phyloP scores from a whole-genome alignment of 1,140 invertebrate species.

The Cepaea nemoralis region DNA sequence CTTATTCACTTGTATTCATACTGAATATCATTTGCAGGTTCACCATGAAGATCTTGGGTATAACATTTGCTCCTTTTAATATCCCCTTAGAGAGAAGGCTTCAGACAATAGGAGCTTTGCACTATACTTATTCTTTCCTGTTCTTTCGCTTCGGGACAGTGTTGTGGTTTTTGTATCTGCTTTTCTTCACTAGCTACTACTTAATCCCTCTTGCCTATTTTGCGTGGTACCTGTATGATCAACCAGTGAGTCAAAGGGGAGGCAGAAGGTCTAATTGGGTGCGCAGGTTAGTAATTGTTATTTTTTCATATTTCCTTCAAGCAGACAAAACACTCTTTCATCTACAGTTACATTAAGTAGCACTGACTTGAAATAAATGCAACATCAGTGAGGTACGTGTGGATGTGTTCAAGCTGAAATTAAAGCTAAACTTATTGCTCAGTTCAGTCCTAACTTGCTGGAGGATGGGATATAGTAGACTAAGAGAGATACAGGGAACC shows the following conservation, averaged over 20 bases:
- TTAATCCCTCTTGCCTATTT: constrained; percentile 77
- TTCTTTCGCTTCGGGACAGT: constrained; percentile 76
- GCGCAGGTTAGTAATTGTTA: constrained; percentile 73
- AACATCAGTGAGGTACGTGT: too few species aligned
- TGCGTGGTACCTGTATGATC: constrained; percentile 80
- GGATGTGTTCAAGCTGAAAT: too few species aligned
- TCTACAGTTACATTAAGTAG: too few species aligned
- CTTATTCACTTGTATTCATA: too few species aligned
- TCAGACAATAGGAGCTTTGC: constrained; percentile 82
- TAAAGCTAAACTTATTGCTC: too few species aligned
- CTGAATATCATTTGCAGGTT: constrained; percentile 24
- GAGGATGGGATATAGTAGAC: too few species aligned
- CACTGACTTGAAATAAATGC: too few species aligned
- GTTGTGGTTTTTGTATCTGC: constrained; percentile 70
- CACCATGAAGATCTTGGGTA: constrained; percentile 74
- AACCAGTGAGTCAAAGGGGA: constrained; percentile 76
- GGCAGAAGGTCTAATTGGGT: constrained; percentile 79
- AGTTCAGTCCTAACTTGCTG: too few species aligned
- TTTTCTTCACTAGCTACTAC: constrained; percentile 73
- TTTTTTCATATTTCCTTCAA: too few species aligned
- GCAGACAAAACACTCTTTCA: too few species aligned
- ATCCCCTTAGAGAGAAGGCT: constrained; percentile 82
- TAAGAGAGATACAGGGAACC: too few species aligned
- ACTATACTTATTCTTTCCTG: constrained; percentile 79
- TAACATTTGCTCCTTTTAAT: constrained; percentile 84